These are phyloP conservation scores for Rhagologus leucostigma DNA, from an alignment of 2,113 vertebrate species.

Conservation along the genomic window DNA sequence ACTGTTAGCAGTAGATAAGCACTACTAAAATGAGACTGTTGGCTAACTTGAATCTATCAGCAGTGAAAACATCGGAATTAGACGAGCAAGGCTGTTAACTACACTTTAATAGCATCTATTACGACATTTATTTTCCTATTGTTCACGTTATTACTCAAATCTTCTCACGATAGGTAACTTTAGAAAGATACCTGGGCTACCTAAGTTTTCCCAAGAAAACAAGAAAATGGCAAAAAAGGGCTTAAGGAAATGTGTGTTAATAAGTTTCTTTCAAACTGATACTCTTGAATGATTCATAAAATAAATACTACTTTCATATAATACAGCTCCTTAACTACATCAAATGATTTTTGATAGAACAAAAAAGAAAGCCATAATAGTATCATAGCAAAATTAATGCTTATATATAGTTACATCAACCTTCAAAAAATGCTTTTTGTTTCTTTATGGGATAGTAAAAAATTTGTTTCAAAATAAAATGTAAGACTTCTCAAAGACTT, in stretches of 20 bases:
- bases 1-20: not conserved
- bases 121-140: slow-evolving; percentile 2
- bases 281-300: not conserved
- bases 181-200: not conserved
- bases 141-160: slow-evolving; percentile 10
- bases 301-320: not conserved
- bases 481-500: not conserved
- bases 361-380: not conserved
- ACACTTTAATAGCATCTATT: not conserved
- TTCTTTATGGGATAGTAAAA: not conserved
- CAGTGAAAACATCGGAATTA: slow-evolving; percentile 31
- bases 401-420: not conserved
- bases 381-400: not conserved
- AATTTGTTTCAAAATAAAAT: not conserved
- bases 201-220: not conserved
- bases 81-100: slow-evolving; percentile 25
- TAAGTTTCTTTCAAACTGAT: slow-evolving; percentile 10
- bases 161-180: not conserved
- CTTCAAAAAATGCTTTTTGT: not conserved
- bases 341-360: not conserved
- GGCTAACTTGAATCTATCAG: not conserved
- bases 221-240: not conserved
- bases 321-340: not conserved
- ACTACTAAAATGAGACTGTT: not conserved
- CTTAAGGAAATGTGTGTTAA: not conserved